A percentile compares a stretch with the other conserved stretches of the same genome.
Conservation (phyloP, 2,797 vertebrate genomes). For the Alauda arvensis region DNA sequence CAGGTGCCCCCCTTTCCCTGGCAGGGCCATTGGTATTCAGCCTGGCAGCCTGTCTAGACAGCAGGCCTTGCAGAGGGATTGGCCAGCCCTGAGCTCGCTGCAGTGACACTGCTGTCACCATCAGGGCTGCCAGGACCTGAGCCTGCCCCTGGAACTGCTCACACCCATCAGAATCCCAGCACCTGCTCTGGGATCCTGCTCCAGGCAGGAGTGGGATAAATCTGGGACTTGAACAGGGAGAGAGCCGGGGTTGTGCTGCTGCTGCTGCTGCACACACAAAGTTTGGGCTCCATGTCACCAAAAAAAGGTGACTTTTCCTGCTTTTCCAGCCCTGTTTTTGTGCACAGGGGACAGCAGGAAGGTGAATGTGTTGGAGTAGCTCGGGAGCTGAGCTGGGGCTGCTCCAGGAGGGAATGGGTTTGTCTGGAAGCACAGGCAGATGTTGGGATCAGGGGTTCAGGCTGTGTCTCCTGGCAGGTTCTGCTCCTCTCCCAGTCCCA, state of each 20-base stretch:
- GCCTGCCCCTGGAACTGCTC: constrained; percentile 3
- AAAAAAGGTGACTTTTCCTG: background rate
- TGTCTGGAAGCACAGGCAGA: background rate
- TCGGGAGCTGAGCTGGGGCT: background rate
- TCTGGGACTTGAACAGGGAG: background rate
- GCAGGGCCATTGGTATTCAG: constrained; percentile 64
- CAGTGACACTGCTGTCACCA: constrained; percentile 59
- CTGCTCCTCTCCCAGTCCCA: background rate
- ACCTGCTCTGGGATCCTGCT: background rate
- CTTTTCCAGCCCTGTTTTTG: background rate
- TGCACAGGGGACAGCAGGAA: background rate
- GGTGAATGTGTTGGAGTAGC: background rate
- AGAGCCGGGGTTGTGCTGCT: background rate
- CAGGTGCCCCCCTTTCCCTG: background rate
- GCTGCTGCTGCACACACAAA: background rate
- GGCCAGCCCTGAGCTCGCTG: constrained; percentile 19
- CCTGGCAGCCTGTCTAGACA: constrained; percentile 64
- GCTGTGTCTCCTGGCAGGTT: background rate
- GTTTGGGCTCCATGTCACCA: background rate
- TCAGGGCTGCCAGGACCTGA: constrained; percentile 36
- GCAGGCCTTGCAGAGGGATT: constrained; percentile 48
- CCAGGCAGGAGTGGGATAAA: background rate
- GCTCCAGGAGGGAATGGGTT: background rate
- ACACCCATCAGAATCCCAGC: background rate
- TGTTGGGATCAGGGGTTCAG: background rate